Conservation (phyloP, 2,797 vertebrate species). For the Eptatretus atami region DNA sequence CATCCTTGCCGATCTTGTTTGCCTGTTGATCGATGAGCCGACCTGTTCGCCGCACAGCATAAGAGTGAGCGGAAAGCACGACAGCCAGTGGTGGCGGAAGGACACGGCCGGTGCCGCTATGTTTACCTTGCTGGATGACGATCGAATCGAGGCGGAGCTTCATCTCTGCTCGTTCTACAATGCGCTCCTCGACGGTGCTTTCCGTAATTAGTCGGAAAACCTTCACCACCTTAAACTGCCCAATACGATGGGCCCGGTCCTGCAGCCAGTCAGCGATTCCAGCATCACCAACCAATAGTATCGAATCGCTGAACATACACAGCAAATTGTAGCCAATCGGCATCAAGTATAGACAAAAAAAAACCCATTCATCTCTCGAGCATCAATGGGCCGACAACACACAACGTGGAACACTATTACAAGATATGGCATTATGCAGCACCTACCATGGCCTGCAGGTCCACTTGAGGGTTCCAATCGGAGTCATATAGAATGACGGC, state of each 20-base stretch:
- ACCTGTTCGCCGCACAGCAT: conserved; percentile 17
- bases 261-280: conserved; percentile 11
- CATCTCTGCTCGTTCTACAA: conserved; percentile 89
- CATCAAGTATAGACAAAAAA: too few species aligned
- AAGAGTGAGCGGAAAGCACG: too few species aligned
- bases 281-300: too few species aligned
- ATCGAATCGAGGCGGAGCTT: conserved; percentile 87
- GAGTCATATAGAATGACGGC: conserved; percentile 95
- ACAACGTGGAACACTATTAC: background rate
- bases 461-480: conserved; percentile 97
- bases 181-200: conserved; percentile 88
- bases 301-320: too few species aligned
- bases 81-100: background rate
- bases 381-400: background rate
- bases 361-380: too few species aligned
- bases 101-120: background rate
- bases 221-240: conserved; percentile 72
- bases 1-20: conserved; percentile 87
- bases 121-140: conserved; percentile 80
- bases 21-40: conserved; percentile 72
- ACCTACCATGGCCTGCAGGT: conserved; percentile 86
- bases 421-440: background rate
- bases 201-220: conserved; percentile 92
- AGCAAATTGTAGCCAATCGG: too few species aligned
- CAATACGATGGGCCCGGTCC: conserved; percentile 93